Percentiles rank a stretch among this genome's conserved stretches.
Conservation (phyloP, 1,140 invertebrate genomes). For the Drosophila ironensis region DNA sequence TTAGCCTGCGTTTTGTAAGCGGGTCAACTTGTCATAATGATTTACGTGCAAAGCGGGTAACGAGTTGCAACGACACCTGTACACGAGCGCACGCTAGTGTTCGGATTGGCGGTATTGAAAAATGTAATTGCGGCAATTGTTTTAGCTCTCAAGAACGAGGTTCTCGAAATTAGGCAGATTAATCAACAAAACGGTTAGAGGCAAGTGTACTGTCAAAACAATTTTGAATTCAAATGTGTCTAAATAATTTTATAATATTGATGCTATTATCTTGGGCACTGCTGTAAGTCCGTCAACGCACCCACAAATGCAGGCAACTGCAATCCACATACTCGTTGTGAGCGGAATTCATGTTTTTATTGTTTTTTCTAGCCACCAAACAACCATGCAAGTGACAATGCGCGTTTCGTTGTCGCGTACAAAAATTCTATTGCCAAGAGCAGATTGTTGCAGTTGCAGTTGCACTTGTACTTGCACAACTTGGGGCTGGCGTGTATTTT, state of each 20-base stretch:
- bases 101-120: too few species aligned
- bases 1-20: conserved; percentile 51
- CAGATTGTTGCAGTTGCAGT: conserved; percentile 37
- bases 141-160: too few species aligned
- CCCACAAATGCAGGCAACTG: conserved; percentile 9
- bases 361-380: conserved; percentile 44
- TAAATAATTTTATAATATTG: background rate
- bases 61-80: conserved; percentile 51
- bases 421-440: conserved; percentile 74
- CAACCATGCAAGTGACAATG: conserved; percentile 29
- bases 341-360: conserved; percentile 65
- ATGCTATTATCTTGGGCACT: background rate
- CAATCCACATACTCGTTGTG: background rate
- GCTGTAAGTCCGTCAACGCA: conserved; percentile 22
- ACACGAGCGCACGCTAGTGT: conserved; percentile 2
- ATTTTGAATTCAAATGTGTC: too few species aligned
- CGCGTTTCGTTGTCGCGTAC: conserved; percentile 27
- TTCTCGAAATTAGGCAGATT: too few species aligned
- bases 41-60: conserved; percentile 54
- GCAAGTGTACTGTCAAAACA: too few species aligned
- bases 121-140: too few species aligned
- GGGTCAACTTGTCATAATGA: conserved; percentile 76
- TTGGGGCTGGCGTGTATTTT: conserved; percentile 21
- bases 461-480: conserved; percentile 48
- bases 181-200: too few species aligned